phyloP scores from a whole-genome alignment of 2,113 vertebrate species.

The Leptobrachium leishanense region DNA sequence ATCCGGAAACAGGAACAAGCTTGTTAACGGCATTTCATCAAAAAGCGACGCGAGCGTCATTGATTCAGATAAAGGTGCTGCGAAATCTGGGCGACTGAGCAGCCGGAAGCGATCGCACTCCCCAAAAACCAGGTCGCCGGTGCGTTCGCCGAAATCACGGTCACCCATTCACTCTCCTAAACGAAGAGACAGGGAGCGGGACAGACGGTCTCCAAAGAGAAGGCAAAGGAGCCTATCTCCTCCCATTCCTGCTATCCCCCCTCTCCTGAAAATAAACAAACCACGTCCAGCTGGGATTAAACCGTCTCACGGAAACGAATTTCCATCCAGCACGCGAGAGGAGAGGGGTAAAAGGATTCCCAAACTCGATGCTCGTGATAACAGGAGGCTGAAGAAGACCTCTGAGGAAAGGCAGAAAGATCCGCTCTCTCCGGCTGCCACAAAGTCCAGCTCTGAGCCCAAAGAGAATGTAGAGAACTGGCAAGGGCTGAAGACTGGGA shows the following conservation, averaged over 20 bases:
- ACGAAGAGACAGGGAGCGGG: conserved; percentile 85
- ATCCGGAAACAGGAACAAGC: conserved; percentile 73
- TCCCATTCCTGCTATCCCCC: conserved; percentile 67
- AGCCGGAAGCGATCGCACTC: conserved; percentile 84
- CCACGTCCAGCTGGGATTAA: conserved; percentile 69
- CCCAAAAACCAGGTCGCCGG: conserved; percentile 78
- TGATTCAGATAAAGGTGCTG: conserved; percentile 70
- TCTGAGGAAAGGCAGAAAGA: conserved; percentile 79
- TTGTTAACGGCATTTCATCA: conserved; percentile 78
- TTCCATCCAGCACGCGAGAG: conserved; percentile 68
- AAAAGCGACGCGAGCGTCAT: conserved; percentile 75
- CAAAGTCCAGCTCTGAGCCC: conserved; percentile 68
- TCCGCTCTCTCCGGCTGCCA: conserved; percentile 67
- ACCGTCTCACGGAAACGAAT: conserved; percentile 69
- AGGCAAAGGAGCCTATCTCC: conserved; percentile 80
- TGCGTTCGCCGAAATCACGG: conserved; percentile 81
- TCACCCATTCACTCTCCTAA: conserved; percentile 80
- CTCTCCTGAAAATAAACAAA: conserved; percentile 73
- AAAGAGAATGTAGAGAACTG: conserved; percentile 83
- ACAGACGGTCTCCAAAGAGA: conserved; percentile 85
- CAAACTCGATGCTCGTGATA: conserved; percentile 74
- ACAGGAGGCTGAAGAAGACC: conserved; percentile 76
- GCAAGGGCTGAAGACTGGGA: conserved; percentile 74
- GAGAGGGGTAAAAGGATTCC: conserved; percentile 79
- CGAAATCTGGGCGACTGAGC: conserved; percentile 77